Conservation (phyloP, 2,888 invertebrate genomes). For the Escarpia spicata region DNA sequence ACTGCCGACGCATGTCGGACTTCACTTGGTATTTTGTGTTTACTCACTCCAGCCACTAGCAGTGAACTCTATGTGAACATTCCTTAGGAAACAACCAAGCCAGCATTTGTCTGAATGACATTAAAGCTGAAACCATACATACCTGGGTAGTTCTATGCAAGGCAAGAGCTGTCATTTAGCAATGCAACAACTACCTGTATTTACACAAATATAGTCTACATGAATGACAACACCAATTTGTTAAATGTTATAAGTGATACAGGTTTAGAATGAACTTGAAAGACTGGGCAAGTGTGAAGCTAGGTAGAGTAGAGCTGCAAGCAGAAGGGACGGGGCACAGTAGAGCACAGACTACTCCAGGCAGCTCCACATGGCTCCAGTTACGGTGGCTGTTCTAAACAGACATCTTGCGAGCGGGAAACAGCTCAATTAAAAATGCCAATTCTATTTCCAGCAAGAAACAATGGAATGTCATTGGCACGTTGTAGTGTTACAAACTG, state of each 20-base stretch:
- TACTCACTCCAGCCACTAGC: no score
- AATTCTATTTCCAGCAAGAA: background rate
- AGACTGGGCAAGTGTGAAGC: background rate
- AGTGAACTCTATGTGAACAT: no score
- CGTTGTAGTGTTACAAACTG: background rate
- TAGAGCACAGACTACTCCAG: background rate
- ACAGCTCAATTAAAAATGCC: background rate
- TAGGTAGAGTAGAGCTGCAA: background rate
- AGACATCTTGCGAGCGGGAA: background rate
- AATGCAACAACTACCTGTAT: background rate
- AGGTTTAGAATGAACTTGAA: background rate
- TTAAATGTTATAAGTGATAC: background rate
- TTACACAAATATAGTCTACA: background rate
- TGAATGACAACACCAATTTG: background rate
- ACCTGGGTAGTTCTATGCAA: no score
- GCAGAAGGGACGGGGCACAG: background rate
- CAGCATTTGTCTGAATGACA: background rate
- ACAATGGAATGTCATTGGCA: background rate
- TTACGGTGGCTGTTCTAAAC: background rate
- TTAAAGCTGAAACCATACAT: background rate
- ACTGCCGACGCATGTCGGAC: no score
- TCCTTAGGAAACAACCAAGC: background rate
- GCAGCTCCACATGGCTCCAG: background rate
- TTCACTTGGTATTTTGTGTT: no score
- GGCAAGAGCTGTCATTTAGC: background rate